These are phyloP conservation scores for Excalfactoria chinensis DNA, from an alignment of 2,113 vertebrate genomes.

Conservation along the genomic window DNA sequence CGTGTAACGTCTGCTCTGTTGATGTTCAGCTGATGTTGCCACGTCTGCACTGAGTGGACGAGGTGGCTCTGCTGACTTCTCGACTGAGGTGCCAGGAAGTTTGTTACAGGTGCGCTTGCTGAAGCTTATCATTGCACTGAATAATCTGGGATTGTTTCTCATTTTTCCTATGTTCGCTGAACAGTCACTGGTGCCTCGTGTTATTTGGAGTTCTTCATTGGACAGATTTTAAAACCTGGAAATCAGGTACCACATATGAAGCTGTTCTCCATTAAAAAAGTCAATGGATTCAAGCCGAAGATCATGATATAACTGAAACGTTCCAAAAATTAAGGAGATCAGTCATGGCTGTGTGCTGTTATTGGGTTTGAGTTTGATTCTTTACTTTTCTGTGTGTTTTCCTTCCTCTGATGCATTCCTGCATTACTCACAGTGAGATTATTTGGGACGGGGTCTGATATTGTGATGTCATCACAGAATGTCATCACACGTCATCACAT, in stretches of 20 bases:
- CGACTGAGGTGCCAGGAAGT: not conserved
- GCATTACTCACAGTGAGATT: not conserved
- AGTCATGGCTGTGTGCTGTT: not conserved
- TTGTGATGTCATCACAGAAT: not conserved
- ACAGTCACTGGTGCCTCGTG: no score
- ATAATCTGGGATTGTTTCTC: not conserved
- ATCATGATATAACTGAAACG: no score
- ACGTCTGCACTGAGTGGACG: not conserved
- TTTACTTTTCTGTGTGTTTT: not conserved
- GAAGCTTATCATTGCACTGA: not conserved
- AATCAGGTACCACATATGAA: fast-evolving
- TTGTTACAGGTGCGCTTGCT: not conserved
- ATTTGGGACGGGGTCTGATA: not conserved
- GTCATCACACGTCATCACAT: no score
- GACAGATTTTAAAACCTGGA: no score
- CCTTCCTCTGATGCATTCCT: not conserved
- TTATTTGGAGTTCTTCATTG: no score
- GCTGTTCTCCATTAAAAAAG: not conserved
- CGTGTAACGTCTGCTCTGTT: not conserved
- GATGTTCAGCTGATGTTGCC: not conserved
- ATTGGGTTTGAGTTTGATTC: not conserved
- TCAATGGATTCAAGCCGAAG: not conserved
- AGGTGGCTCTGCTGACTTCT: not conserved
- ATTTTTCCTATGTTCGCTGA: no score
- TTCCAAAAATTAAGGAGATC: not conserved